Evolutionary conservation across 2,113 vertebrate genomes (phyloP), one percentile per base, ranked within the genome.

Genomic region (Athene noctua): DNA sequence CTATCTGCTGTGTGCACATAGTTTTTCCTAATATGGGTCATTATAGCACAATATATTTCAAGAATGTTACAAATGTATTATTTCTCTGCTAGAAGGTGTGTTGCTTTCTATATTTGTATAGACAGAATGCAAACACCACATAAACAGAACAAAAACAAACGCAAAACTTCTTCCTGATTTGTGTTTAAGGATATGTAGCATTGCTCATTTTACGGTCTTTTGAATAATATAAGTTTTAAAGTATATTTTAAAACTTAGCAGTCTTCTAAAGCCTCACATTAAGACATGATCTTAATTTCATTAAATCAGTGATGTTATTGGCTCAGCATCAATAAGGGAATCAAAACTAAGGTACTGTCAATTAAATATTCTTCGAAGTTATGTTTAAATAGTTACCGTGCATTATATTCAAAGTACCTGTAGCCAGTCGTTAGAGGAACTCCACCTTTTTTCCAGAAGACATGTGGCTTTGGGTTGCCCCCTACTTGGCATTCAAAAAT

Each of bases 361-460:
- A 44, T 40, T 58, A 62, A 77, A 75, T 30, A 71, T 42, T 17
- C 32, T 42, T 93, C 2, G 44, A 47, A 67, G 84, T 11, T 44
- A 36, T 13, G 5, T 52, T 86, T 71, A 83, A 47, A 29, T 47
- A 36, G 8, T 9, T 92, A 88, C 52, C 26, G 36, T 29, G 22
- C 18, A 78, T 58, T 59, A 11, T 15, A 65, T 61, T 90, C 8
- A 23, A 82, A 94, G 40, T 98, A 99, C 99, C 99, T 99, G 98
- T 99, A 99, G 98, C 99, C 99, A 71, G 98, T 99, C 9, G 98
- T 99, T 72, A 99, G 98, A 90, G 99, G 99, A 80, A 99, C 97
- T 30, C 99, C 99, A 27, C 98, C 98, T 97, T 99, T 99, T 98
- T 99, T 99, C 99, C 99, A 99, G 97, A 98, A 98, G 94, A 99